Percentiles rank a stretch among this genome's conserved stretches.
These are phyloP conservation scores for Mola mola DNA, from an alignment of 2,113 vertebrate genomes.

Conservation along the genomic window DNA sequence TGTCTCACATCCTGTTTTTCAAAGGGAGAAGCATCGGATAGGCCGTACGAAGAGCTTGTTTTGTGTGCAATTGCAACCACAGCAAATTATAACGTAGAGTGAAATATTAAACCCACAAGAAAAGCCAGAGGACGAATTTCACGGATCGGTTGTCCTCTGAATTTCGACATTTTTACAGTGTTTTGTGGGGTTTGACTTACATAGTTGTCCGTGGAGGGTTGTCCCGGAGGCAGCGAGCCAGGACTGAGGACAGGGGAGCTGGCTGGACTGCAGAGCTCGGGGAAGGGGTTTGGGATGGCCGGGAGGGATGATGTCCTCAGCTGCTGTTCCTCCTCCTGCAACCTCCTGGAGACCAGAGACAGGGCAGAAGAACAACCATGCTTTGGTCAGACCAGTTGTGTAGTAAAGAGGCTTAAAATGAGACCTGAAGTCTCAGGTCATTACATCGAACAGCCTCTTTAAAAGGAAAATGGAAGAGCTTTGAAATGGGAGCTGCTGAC, in stretches of 20 bases:
- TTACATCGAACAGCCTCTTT: conserved; percentile 12
- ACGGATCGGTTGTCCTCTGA: not conserved
- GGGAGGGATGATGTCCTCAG: conserved; percentile 93
- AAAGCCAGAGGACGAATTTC: not conserved
- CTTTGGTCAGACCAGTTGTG: not conserved
- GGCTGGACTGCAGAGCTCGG: conserved; percentile 90
- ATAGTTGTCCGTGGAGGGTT: conserved; percentile 83
- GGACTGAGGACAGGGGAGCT: conserved; percentile 88
- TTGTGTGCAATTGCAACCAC: not conserved
- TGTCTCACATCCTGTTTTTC: conserved; percentile 32
- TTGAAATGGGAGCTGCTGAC: conserved; percentile 57
- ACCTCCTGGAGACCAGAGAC: conserved; percentile 80
- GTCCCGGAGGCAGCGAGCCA: conserved; percentile 89
- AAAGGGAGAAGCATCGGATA: conserved; percentile 4
- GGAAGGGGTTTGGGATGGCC: conserved; percentile 97
- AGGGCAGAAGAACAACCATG: not conserved
- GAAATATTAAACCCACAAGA: conserved; percentile 18
- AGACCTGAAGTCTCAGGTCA: not conserved
- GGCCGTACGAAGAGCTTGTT: conserved; percentile 1
- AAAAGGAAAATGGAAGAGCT: conserved; percentile 41
- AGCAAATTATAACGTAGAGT: conserved; percentile 2
- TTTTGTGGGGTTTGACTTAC: conserved; percentile 78
- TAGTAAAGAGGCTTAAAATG: not conserved
- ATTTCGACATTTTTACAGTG: not conserved
- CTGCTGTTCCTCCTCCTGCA: conserved; percentile 93